Evolutionary conservation across 1,140 invertebrate species (phyloP), one percentile per base, ranked within the genome.

Genomic region (Spodoptera frugiperda): DNA sequence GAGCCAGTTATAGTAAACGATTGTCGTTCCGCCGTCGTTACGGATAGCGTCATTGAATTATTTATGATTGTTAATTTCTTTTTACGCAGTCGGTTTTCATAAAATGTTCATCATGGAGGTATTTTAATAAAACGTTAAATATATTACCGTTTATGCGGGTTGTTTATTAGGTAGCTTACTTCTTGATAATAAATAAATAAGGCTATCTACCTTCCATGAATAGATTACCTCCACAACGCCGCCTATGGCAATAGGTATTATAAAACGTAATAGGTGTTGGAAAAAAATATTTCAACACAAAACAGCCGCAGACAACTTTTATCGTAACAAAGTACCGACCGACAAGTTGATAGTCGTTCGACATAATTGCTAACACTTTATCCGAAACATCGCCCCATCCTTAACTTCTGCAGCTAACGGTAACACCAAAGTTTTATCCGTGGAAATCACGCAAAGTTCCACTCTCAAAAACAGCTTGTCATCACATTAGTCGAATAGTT

Each of bases 41-140:
- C 46, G 25, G n/a, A 44, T 63, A 49, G 21, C 14, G 15, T 51
- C 25, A 65, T 74, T 61, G 15, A 57, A 59, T 75, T 65, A 46
- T 54, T 65, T 63, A 75, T 70, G 10, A 68, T 30, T 68, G 49
- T 68, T 51, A 17, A 15, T 68, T 68, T 68, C 53, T 51, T 68
- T 53, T 3, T 30, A 33, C n/a, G 10, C 21, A n/a, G 46, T 44
- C 17, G 17, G 44, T 67, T 67, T 67, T 67, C 63, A 39, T 39
- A 39, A 39, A 39, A 39, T 39, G 33, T 39, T 39, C 63, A 67
- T 67, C 19, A 67, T 67, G 63, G 63, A 49, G 63, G 63, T 67
- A 67, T 67, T 67, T 48, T 67, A 67, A 67, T 67, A 67, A 67
- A 67, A 39, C 44, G 63, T 67, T 67, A 67, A 67, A 67, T 49